Percentiles rank a stretch among this genome's conserved stretches.
Conservation (phyloP, 2,797 vertebrate species). For the Coregonus suidteri region DNA sequence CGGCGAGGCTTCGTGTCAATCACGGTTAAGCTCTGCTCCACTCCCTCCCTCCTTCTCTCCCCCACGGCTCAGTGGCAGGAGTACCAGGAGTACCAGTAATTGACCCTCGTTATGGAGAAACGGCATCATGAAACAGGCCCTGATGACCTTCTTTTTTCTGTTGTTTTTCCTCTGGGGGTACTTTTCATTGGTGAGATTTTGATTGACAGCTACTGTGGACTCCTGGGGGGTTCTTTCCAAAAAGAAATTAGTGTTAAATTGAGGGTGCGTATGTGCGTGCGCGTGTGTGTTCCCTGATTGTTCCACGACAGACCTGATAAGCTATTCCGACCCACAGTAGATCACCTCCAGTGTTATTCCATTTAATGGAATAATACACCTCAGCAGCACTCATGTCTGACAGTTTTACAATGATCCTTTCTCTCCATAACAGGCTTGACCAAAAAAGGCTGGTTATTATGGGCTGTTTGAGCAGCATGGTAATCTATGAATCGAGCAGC, state of each 20-base stretch:
- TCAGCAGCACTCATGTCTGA: slow-evolving; percentile 10
- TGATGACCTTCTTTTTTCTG: slow-evolving; percentile 56
- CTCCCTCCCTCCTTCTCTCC: slow-evolving; percentile 13
- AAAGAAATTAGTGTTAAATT: slow-evolving; percentile 36
- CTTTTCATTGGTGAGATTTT: slow-evolving; percentile 68
- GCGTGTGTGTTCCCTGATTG: not conserved
- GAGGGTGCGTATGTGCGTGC: slow-evolving; percentile 13
- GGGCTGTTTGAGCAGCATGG: slow-evolving; percentile 43
- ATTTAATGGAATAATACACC: not conserved
- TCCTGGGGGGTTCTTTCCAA: slow-evolving; percentile 48
- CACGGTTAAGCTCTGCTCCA: slow-evolving; percentile 50
- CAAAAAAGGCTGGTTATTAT: slow-evolving; percentile 35
- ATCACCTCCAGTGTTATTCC: not conserved
- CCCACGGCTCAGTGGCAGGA: not conserved
- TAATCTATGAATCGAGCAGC: slow-evolving; percentile 65
- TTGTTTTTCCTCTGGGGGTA: slow-evolving; percentile 53
- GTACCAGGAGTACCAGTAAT: slow-evolving; percentile 66
- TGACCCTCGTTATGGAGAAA: slow-evolving; percentile 67
- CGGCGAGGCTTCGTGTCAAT: slow-evolving; percentile 58
- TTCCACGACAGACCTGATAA: no score
- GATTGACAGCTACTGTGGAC: slow-evolving; percentile 65
- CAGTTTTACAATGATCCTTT: slow-evolving; percentile 22
- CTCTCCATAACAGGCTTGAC: slow-evolving; percentile 15
- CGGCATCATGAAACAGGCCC: slow-evolving; percentile 60
- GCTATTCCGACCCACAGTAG: no score